Percentiles rank a stretch among this genome's conserved stretches.
Evolutionary conservation across 2,888 invertebrate species (phyloP).

Genomic region (Sialis fuliginosa): DNA sequence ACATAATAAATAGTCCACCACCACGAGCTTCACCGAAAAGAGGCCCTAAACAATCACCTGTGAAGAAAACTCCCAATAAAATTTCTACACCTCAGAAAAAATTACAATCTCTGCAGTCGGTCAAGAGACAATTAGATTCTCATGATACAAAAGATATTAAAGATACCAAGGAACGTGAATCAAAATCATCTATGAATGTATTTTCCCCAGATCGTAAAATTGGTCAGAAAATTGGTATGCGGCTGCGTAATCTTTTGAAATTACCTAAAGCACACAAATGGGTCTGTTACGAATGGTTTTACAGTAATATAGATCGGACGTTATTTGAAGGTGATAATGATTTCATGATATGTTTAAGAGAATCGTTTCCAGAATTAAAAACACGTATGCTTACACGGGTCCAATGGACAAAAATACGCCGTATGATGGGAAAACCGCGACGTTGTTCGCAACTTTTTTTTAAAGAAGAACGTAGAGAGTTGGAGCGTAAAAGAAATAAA

Average conservation of each 20-base stretch:
- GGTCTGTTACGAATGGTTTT: slow-evolving; percentile 99
- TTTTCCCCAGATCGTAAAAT: slow-evolving; percentile 61
- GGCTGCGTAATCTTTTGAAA: slow-evolving; percentile 82
- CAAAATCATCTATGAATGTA: slow-evolving; percentile 10
- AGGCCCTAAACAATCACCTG: slow-evolving; percentile 36
- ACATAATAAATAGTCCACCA: slow-evolving; percentile 64
- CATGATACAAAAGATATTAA: slow-evolving; percentile 24
- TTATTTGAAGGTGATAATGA: slow-evolving; percentile 93
- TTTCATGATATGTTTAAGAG: slow-evolving; percentile 81
- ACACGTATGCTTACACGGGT: slow-evolving; percentile 67
- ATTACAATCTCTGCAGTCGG: slow-evolving; percentile 21
- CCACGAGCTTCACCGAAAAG: slow-evolving; percentile 55
- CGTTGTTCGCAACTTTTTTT: slow-evolving; percentile 91
- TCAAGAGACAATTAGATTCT: slow-evolving; percentile 25
- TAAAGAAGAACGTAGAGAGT: slow-evolving; percentile 78
- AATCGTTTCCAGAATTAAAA: slow-evolving; percentile 84
- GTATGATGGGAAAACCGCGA: slow-evolving; percentile 94
- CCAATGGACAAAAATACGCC: slow-evolving; percentile 89
- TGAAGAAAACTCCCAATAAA: slow-evolving; percentile 21
- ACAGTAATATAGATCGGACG: slow-evolving; percentile 91
- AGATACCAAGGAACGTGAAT: slow-evolving; percentile 6
- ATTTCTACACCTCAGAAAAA: slow-evolving; percentile 29
- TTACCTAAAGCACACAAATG: slow-evolving; percentile 97
- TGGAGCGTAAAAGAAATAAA: slow-evolving; percentile 79
- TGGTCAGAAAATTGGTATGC: slow-evolving; percentile 77